Evolutionary conservation across 2,888 invertebrate genomes (phyloP).

Genomic region (Lepidocyrtinus sp.): DNA sequence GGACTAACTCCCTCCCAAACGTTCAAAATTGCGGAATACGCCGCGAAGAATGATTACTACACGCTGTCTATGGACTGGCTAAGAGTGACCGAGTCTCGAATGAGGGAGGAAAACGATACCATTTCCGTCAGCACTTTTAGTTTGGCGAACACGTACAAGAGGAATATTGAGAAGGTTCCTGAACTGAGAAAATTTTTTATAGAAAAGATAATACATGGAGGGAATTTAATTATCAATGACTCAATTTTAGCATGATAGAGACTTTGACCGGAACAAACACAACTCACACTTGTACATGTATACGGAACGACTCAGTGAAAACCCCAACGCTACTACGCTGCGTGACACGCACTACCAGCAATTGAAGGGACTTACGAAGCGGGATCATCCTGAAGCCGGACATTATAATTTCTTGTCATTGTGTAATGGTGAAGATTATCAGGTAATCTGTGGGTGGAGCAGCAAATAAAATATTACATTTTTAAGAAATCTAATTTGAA

Average conservation of each 20-base stretch:
- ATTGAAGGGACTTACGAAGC: slow-evolving; percentile 47
- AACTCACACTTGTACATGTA: slow-evolving; percentile 64
- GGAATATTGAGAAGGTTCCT: slow-evolving; percentile 60
- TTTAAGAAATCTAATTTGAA: neutral
- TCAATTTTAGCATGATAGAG: slow-evolving; percentile 63
- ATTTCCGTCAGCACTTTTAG: slow-evolving; percentile 56
- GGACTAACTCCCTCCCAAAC: slow-evolving; percentile 65
- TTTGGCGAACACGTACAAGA: slow-evolving; percentile 62
- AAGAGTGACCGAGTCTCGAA: slow-evolving; percentile 61
- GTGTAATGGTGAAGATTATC: slow-evolving; percentile 67
- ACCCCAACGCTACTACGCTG: slow-evolving; percentile 45
- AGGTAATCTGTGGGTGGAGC: slow-evolving; percentile 44
- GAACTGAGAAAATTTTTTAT: neutral
- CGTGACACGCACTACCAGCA: slow-evolving; percentile 51
- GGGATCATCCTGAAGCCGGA: slow-evolving; percentile 60
- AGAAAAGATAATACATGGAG: neutral
- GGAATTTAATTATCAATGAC: neutral
- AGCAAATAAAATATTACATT: slow-evolving; percentile 6
- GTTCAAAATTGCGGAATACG: slow-evolving; percentile 67
- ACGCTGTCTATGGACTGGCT: slow-evolving; percentile 69
- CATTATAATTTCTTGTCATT: slow-evolving; percentile 68
- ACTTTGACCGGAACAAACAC: slow-evolving; percentile 64
- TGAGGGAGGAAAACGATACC: slow-evolving; percentile 60
- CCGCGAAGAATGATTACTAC: slow-evolving; percentile 65
- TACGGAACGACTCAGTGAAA: slow-evolving; percentile 44